These are phyloP conservation scores for Chascanopsetta lugubris DNA, from an alignment of 2,113 vertebrate species.

Conservation along the genomic window DNA sequence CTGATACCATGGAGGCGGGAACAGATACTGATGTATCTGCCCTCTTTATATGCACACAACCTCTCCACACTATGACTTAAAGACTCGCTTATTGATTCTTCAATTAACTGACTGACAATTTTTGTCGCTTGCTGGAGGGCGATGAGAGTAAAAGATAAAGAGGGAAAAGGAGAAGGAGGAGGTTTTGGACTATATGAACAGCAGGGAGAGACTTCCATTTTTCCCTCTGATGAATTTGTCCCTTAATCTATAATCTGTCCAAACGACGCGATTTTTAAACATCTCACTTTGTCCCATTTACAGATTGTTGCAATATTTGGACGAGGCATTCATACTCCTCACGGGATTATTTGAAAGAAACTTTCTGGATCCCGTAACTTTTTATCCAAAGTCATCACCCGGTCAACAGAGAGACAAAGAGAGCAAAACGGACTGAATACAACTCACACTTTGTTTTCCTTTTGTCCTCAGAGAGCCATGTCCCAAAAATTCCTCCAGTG, in stretches of 20 bases:
- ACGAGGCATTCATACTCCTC: background rate
- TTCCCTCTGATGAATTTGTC: background rate
- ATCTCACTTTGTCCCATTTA: background rate
- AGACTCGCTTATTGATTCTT: background rate
- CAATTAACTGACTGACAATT: background rate
- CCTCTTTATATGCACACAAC: background rate
- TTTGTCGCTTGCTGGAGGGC: background rate
- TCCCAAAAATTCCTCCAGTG: slow-evolving; percentile 33
- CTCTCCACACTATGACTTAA: background rate
- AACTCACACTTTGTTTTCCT: slow-evolving; percentile 9
- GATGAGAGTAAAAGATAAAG: background rate
- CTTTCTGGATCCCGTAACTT: background rate
- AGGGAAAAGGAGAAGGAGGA: background rate
- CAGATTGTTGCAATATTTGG: background rate
- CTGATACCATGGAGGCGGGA: background rate
- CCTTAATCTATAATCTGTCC: slow-evolving; percentile 3
- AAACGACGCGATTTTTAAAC: background rate
- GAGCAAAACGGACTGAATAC: background rate
- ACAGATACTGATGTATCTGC: background rate
- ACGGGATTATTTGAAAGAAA: background rate
- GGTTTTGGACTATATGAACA: background rate
- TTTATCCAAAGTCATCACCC: background rate
- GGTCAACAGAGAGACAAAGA: background rate
- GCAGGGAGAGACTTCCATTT: background rate
- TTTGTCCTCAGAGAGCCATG: slow-evolving; percentile 5